Conservation (phyloP, 2,888 invertebrate species). For the Calameuta filiformis region DNA sequence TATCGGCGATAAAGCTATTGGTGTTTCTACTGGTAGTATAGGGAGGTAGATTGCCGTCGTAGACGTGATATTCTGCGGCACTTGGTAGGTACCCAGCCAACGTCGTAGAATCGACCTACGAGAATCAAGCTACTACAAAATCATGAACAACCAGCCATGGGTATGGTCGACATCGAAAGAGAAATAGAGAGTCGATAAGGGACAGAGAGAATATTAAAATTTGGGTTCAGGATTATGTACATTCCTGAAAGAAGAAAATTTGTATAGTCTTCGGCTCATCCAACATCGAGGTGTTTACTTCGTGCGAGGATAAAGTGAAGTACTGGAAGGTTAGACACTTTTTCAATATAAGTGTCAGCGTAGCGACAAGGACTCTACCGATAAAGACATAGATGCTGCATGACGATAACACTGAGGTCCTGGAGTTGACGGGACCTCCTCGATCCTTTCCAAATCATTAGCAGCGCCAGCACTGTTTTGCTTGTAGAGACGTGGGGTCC, state of each 20-base stretch:
- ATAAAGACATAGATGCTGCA: constrained; percentile 61
- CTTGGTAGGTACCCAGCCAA: not conserved
- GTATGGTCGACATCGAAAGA: too few relatives aligned
- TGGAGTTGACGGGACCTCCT: constrained; percentile 72
- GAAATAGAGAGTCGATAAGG: too few relatives aligned
- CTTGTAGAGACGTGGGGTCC: constrained; percentile 69
- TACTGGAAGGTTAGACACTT: too few relatives aligned
- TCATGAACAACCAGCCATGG: too few relatives aligned
- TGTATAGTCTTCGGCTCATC: too few relatives aligned
- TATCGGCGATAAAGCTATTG: constrained; percentile 1
- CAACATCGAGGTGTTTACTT: too few relatives aligned
- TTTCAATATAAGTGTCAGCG: constrained; percentile 29
- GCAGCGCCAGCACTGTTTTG: constrained; percentile 78
- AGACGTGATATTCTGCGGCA: constrained; percentile 11
- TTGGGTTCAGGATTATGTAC: too few relatives aligned
- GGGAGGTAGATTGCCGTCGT: constrained; percentile 42
- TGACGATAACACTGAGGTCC: constrained; percentile 54
- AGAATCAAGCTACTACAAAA: too few relatives aligned
- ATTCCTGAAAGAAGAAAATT: too few relatives aligned
- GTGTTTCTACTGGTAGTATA: constrained; percentile 22
- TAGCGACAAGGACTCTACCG: constrained; percentile 62
- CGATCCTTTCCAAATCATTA: constrained; percentile 76
- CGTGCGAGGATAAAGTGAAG: too few relatives aligned
- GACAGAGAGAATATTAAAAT: too few relatives aligned
- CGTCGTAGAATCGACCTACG: too few relatives aligned